Evolutionary conservation across 2,113 vertebrate genomes (phyloP), one percentile per base, ranked within the genome.

Genomic region (Oophaga pumilio): DNA sequence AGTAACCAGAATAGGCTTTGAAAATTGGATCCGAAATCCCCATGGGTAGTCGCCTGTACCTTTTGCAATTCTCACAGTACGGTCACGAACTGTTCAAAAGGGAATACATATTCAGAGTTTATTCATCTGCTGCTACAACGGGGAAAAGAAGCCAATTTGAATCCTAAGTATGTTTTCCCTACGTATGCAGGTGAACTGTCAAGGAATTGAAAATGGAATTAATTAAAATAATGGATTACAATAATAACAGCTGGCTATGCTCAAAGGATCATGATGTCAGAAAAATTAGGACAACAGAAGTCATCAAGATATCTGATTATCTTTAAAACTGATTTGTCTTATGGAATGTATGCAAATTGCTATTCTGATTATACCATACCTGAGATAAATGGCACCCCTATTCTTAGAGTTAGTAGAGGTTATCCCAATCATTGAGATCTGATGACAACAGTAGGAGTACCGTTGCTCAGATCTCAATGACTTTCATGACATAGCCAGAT

Each of bases 21-120:
- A 97, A 91, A 97, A 98, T 90, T 99, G 96, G 90, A 98, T 97
- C 79, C 95, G 93, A 90, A 98, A 98, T 71, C 97, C 96, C 97
- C 97, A 98, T 0, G 97, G 96, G 86, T 96, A 98, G 89, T 95
- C 96, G 52, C 96, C 96, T 13, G 91, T 93, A 76, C 96, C 96
- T 93, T 96, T 98, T 85, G 91, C 90, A 0, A 98, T 96, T 89
- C 91, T 96, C 56, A 98, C 95, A 0, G 96, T 97, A 91, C 96
- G 91, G 89, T 98, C 97, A 62, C 95, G 96, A 93, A 98, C 97
- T 98, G 89, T 74, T 91, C 83, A 89, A 84, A 0, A 84, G 71
- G 76, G 64, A 82, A 89, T 90, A 90, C 28, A 68, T 57, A 87
- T 78, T 79, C n/a, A 49, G 17, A 87, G 53, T 66, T 78, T 78